phyloP scores from a whole-genome alignment of 2,888 invertebrate species.

The Phoronis australis region DNA sequence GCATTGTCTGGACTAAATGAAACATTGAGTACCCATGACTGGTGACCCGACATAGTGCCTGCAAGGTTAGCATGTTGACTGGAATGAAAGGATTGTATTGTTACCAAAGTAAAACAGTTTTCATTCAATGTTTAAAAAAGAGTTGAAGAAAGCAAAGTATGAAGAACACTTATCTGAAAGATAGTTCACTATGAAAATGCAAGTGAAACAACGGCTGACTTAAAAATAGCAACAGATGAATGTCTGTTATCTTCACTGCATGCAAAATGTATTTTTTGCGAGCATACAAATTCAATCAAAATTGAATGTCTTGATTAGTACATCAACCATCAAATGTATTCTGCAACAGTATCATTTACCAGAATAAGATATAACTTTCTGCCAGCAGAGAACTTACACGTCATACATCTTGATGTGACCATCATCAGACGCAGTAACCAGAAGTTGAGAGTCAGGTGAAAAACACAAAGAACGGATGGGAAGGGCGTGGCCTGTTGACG shows the following conservation, averaged over 20 bases:
- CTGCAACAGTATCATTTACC: background rate
- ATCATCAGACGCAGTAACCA: slow-evolving; percentile 94
- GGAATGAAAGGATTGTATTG: slow-evolving; percentile 38
- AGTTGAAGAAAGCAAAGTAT: too few relatives aligned
- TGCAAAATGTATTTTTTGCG: background rate
- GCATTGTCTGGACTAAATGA: slow-evolving; percentile 87
- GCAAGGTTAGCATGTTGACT: slow-evolving; percentile 86
- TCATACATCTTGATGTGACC: slow-evolving; percentile 97
- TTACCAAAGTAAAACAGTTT: too few relatives aligned
- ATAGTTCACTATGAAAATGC: background rate
- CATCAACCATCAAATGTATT: background rate
- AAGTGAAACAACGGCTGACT: background rate
- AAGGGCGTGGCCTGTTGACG: slow-evolving; percentile 80
- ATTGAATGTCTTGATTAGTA: background rate
- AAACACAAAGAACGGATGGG: slow-evolving; percentile 90
- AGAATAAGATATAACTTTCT: too few relatives aligned
- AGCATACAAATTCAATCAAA: background rate
- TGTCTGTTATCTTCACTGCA: background rate
- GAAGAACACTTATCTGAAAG: too few relatives aligned
- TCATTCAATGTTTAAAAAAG: background rate
- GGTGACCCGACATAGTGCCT: slow-evolving; percentile 90
- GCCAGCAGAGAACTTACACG: slow-evolving; percentile 76
- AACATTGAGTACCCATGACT: slow-evolving; percentile 92
- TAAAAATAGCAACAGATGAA: background rate
- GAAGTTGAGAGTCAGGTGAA: slow-evolving; percentile 88